phyloP scores from a whole-genome alignment of 2,888 invertebrate genomes.

The Ceriagrion tenellum region DNA sequence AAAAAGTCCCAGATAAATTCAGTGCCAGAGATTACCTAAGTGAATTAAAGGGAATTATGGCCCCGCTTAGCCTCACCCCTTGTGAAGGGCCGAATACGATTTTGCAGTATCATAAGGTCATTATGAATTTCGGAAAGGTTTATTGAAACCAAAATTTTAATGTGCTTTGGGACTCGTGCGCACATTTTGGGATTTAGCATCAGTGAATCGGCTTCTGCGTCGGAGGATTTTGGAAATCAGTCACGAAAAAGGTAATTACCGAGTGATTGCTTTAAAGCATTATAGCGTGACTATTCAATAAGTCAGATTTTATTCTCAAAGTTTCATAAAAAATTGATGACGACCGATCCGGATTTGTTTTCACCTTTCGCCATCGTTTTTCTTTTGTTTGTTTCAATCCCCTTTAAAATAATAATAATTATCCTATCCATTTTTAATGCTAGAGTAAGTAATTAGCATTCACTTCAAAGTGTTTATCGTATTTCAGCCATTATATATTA shows the following conservation, averaged over 20 bases:
- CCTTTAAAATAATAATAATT: too few species aligned
- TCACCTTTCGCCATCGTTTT: not conserved
- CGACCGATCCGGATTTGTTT: not conserved
- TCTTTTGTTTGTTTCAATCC: not conserved
- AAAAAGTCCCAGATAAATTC: not conserved
- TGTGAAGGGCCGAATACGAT: not conserved
- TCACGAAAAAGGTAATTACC: not conserved
- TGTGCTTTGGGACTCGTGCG: not conserved
- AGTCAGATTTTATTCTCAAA: not conserved
- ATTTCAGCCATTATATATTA: too few species aligned
- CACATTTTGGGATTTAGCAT: not conserved
- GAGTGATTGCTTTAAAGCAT: conserved; percentile 20
- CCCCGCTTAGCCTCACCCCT: not conserved
- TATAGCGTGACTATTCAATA: not conserved
- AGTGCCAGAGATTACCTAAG: not conserved
- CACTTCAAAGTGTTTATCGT: too few species aligned
- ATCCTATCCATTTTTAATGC: too few species aligned
- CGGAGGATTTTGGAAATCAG: not conserved
- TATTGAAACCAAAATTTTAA: not conserved
- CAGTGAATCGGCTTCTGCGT: not conserved
- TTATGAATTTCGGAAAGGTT: not conserved
- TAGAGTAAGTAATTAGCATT: too few species aligned
- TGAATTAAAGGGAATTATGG: not conserved
- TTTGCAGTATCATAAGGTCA: not conserved
- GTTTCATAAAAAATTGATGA: too few species aligned